phyloP scores from a whole-genome alignment of 2,888 invertebrate genomes.

The Cotesia congregata region DNA sequence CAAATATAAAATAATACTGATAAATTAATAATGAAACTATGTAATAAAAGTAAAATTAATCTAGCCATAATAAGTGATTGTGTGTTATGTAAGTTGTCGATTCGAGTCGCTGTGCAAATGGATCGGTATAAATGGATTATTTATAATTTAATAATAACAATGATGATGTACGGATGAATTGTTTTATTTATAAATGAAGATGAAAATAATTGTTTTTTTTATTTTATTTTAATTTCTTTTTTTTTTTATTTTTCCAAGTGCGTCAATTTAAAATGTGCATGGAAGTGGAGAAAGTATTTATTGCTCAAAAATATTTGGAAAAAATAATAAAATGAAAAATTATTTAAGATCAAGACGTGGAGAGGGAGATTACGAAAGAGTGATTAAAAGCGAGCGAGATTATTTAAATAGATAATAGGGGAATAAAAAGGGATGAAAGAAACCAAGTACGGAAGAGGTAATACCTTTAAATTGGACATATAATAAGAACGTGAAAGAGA shows the following conservation, averaged over 20 bases:
- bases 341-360: conserved; percentile 47
- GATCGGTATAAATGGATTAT: conserved; percentile 47
- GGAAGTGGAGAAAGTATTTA: conserved; percentile 70
- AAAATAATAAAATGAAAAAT: conserved; percentile 48
- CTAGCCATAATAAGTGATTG: conserved; percentile 56
- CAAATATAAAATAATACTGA: background rate
- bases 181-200: conserved; percentile 19
- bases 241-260: conserved; percentile 59
- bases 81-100: conserved; percentile 28
- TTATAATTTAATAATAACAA: conserved; percentile 26
- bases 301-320: conserved; percentile 65
- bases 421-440: conserved; percentile 15
- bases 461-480: background rate
- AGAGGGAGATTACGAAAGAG: conserved; percentile 10
- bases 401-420: conserved; percentile 14
- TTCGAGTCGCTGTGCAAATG: conserved; percentile 52
- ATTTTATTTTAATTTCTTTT: conserved; percentile 45
- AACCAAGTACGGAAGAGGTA: background rate
- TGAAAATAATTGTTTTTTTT: background rate
- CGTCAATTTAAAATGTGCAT: conserved; percentile 69
- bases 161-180: conserved; percentile 42
- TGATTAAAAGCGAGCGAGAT: conserved; percentile 15
- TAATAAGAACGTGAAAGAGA: conserved; percentile 16
- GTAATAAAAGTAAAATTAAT: conserved; percentile 44
- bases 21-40: conserved; percentile 42